Percentiles rank a stretch among this genome's conserved stretches.
Conservation (phyloP, 2,888 invertebrate genomes). For the Seladonia tumulorum region DNA sequence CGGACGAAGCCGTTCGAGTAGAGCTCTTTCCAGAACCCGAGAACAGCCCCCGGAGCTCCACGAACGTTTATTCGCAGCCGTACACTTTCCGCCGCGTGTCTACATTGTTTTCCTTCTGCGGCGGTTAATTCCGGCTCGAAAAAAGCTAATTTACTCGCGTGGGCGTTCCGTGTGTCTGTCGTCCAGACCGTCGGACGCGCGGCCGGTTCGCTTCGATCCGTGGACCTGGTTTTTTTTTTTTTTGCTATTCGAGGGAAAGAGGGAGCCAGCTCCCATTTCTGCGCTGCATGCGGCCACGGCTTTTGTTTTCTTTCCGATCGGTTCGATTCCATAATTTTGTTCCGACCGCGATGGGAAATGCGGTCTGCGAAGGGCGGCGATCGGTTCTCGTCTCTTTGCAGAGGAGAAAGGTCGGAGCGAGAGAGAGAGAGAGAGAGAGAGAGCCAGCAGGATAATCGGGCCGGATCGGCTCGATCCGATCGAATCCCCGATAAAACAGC, state of each 20-base stretch:
- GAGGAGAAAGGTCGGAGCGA: neutral
- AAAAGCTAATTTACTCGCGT: slow-evolving; percentile 11
- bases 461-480: slow-evolving; percentile 26
- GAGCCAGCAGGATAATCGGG: slow-evolving; percentile 31
- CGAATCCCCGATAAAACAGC: slow-evolving; percentile 43
- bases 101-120: neutral
- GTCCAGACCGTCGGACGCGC: neutral
- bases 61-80: slow-evolving; percentile 1
- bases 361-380: neutral
- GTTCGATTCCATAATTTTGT: slow-evolving; percentile 39
- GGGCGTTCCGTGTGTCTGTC: neutral
- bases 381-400: slow-evolving; percentile 22
- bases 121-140: neutral
- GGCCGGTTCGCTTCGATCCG: neutral
- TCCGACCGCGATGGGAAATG: slow-evolving; percentile 25
- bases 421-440: too few species aligned
- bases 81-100: neutral
- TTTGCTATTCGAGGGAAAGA: neutral
- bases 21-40: neutral
- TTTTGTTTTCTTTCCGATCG: slow-evolving; percentile 32
- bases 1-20: neutral
- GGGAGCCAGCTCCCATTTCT: neutral
- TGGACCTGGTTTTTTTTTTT: neutral
- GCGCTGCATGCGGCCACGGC: neutral
- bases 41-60: neutral